phyloP scores from a whole-genome alignment of 1,140 invertebrate genomes.

The Megalopta genalis region DNA sequence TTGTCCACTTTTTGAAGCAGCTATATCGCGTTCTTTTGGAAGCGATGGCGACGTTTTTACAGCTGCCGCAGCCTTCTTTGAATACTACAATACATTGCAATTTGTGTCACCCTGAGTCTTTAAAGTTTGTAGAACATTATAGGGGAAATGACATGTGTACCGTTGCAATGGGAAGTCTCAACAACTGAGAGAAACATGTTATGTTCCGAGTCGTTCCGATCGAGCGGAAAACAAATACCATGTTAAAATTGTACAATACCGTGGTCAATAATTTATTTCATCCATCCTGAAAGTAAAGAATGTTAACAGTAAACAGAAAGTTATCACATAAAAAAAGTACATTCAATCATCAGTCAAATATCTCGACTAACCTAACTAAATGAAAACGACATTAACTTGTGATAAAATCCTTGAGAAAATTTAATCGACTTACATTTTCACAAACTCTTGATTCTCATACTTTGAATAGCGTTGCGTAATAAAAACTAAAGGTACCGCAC shows the following conservation, averaged over 20 bases:
- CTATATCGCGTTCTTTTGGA: conserved; percentile 48
- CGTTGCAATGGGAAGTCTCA: conserved; percentile 59
- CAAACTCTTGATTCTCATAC: background rate
- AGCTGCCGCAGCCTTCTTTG: conserved; percentile 46
- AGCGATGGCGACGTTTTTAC: conserved; percentile 32
- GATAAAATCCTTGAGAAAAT: background rate
- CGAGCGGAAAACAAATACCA: conserved; percentile 69
- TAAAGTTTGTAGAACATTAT: background rate
- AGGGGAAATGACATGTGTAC: conserved; percentile 55
- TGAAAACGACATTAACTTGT: background rate
- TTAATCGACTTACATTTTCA: conserved; percentile 18
- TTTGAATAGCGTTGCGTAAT: conserved; percentile 7
- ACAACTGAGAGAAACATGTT: conserved; percentile 55
- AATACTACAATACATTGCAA: conserved; percentile 66
- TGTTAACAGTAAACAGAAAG: background rate
- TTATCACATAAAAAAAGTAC: background rate
- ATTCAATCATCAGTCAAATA: background rate
- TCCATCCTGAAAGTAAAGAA: conserved; percentile 51
- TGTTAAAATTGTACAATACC: conserved; percentile 55
- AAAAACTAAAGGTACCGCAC: background rate
- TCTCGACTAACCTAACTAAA: background rate
- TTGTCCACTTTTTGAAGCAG: conserved; percentile 48
- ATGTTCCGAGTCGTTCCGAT: conserved; percentile 58
- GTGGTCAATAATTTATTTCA: conserved; percentile 31
- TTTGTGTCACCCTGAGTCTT: conserved; percentile 7